phyloP scores from a whole-genome alignment of 2,113 vertebrate species.

The Poeciliopsis retropinna region DNA sequence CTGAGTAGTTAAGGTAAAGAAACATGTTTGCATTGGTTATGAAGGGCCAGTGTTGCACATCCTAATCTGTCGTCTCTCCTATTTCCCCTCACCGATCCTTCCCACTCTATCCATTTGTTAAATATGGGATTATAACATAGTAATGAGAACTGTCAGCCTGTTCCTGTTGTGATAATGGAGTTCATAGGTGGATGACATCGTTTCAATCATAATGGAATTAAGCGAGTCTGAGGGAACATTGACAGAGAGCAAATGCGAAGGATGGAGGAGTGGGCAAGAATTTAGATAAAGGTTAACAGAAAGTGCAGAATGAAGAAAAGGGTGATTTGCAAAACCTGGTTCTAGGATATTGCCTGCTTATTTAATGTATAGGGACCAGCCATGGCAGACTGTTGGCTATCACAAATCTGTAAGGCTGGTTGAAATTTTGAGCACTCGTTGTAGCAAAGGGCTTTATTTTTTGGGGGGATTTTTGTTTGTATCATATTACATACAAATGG shows the following conservation, averaged over 20 bases:
- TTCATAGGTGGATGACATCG: conserved; percentile 77
- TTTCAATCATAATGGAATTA: conserved; percentile 80
- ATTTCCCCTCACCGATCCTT: conserved; percentile 26
- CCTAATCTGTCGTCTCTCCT: conserved; percentile 51
- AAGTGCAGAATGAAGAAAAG: conserved; percentile 31
- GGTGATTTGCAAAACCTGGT: conserved; percentile 18
- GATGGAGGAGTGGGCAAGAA: not conserved
- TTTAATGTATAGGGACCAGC: conserved; percentile 8
- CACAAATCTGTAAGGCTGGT: not conserved
- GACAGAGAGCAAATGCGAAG: conserved; percentile 23
- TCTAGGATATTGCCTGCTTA: conserved; percentile 7
- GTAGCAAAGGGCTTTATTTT: not conserved
- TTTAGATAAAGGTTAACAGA: conserved; percentile 57
- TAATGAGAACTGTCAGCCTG: conserved; percentile 78
- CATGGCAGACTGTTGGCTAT: not conserved
- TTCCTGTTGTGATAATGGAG: conserved; percentile 76
- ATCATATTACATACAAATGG: not conserved
- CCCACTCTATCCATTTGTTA: conserved; percentile 60
- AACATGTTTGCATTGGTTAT: conserved; percentile 32
- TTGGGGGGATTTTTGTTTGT: not conserved
- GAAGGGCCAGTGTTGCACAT: conserved; percentile 42
- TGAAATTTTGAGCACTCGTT: not conserved
- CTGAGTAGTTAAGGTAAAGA: conserved; percentile 25
- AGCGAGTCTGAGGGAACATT: conserved; percentile 53
- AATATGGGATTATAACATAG: conserved; percentile 76